Base-by-base conservation (phyloP, 2,797 vertebrate genomes). In the Tachyglossus aculeatus region DNA sequence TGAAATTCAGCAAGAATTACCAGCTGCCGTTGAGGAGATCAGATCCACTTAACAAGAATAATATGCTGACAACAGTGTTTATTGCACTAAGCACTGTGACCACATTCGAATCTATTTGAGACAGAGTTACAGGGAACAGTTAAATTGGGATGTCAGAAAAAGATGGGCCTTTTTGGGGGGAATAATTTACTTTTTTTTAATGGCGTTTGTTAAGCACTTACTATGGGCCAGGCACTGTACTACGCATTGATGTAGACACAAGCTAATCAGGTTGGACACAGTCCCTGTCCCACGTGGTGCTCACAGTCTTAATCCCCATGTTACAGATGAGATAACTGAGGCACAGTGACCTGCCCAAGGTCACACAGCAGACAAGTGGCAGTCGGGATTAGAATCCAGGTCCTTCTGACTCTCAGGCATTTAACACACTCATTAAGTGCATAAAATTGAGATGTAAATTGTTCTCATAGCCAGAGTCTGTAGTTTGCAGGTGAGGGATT, bases 11-110 rank as follows among this genome's bases (percentile, higher is more conserved):
- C 40, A 78, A 54, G 44, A 80, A 24, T 72, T 71, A 53, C 69
- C 74, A 72, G 56, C 76, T 81, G 54, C 57, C 77, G 74, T 75
- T 80, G 74, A 68, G 69, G 32, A 70, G 77, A 40, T 25, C 53
- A 78, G 84, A 76, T 70, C 29, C 63, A 53, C 2, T n/a, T 83
- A 63, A 73, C 81, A 64, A 73, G 83, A 79, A 31, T 70, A 80
- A 80, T 68, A 44, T 82, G 54, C 16, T n/a, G 71, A 76, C 59
- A 56, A 19, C 1, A 33, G 54, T 47, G n/a, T 78, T 83, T 16
- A 7, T 53, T 73, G 70, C 73, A 54, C 68, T 41, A 62, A 77
- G 68, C 60, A 57, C 72, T 74, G 82, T 78, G 56, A 21, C 67
- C 51, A 25, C 81, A 57, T 52, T 85, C 69, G 24, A 77, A 43